Evolutionary conservation across 2,888 invertebrate genomes (phyloP).

Genomic region (Xylota segnis): DNA sequence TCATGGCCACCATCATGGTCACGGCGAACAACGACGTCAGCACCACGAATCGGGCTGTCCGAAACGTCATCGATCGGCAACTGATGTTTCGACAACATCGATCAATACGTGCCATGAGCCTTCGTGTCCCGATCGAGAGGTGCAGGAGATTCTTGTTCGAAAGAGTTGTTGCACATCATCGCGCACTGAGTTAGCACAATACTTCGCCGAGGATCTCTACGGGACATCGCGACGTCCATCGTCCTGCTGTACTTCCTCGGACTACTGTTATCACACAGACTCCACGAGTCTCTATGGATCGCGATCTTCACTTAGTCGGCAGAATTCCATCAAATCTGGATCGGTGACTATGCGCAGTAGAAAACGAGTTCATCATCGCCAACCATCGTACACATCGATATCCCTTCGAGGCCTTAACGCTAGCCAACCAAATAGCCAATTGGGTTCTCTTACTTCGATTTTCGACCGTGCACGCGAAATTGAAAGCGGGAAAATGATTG

Average conservation of each 20-base stretch:
- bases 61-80: conserved; percentile 83
- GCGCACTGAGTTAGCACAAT: conserved; percentile 83
- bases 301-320: conserved; percentile 83
- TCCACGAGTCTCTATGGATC: conserved; percentile 84
- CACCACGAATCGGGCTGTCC: conserved; percentile 79
- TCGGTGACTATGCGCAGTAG: conserved; percentile 82
- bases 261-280: conserved; percentile 84
- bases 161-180: conserved; percentile 81
- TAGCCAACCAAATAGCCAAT: conserved; percentile 82
- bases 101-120: conserved; percentile 82
- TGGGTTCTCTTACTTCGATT: conserved; percentile 83
- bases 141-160: conserved; percentile 83
- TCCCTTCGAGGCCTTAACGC: conserved; percentile 83
- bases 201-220: conserved; percentile 83
- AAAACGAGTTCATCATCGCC: conserved; percentile 81
- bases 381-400: conserved; percentile 83
- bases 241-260: conserved; percentile 84
- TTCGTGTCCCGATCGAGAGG: conserved; percentile 82
- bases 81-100: conserved; percentile 82
- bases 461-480: conserved; percentile 83
- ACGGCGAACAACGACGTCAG: conserved; percentile 73
- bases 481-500: conserved; percentile 78
- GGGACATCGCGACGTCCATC: conserved; percentile 82
- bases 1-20: conserved; percentile 79
- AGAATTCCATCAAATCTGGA: conserved; percentile 84